A percentile compares a stretch with the other conserved stretches of the same genome.
These are phyloP conservation scores for Zeugodacus cucurbitae DNA, from an alignment of 1,140 invertebrate genomes.

Conservation along the genomic window DNA sequence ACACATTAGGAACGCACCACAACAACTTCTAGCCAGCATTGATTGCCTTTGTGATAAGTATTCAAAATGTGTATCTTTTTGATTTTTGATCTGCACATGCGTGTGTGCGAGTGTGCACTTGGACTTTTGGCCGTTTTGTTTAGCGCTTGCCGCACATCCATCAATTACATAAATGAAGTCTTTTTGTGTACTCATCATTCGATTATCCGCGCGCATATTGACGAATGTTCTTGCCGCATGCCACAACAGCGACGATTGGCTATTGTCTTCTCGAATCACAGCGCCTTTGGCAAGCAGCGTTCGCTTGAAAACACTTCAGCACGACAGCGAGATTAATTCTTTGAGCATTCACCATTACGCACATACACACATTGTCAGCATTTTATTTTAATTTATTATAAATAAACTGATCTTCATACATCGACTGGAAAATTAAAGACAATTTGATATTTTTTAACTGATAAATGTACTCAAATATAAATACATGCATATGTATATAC, in stretches of 20 bases:
- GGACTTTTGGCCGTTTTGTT: neutral
- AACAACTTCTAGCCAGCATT: neutral
- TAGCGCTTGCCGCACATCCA: conserved; percentile 8
- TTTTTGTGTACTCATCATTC: conserved; percentile 29
- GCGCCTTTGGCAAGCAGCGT: neutral
- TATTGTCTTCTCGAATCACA: neutral
- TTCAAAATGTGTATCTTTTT: conserved; percentile 14
- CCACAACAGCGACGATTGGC: conserved; percentile 32
- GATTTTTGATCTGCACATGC: neutral
- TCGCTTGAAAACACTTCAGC: neutral
- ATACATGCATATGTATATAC: too few relatives aligned
- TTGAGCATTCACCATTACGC: neutral
- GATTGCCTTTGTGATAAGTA: neutral
- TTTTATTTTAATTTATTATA: too few relatives aligned
- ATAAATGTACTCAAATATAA: too few relatives aligned
- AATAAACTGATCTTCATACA: too few relatives aligned
- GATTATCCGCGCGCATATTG: conserved; percentile 3
- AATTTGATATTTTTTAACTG: too few relatives aligned
- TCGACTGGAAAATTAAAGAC: too few relatives aligned
- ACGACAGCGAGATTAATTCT: conserved; percentile 1
- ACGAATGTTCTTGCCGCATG: conserved; percentile 11
- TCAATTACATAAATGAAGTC: conserved; percentile 6
- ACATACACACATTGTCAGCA: neutral
- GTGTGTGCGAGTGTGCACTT: neutral
- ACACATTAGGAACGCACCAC: neutral